Conservation (phyloP, 2,888 invertebrate species). For the Heliconius erato region DNA sequence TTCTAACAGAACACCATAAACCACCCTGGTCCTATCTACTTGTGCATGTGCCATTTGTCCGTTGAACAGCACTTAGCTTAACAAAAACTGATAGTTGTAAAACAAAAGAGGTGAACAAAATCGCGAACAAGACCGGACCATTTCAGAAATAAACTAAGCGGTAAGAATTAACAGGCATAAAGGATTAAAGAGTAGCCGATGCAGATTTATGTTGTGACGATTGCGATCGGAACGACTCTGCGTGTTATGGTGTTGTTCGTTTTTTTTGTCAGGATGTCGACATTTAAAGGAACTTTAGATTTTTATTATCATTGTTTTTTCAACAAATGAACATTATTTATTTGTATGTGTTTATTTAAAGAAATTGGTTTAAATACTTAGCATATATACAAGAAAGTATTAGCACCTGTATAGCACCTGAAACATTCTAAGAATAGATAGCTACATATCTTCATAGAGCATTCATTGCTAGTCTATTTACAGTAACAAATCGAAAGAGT, state of each 20-base stretch:
- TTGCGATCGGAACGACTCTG: constrained; percentile 81
- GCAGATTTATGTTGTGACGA: constrained; percentile 84
- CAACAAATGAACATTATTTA: background rate
- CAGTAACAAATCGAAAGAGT: constrained; percentile 79
- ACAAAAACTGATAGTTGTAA: constrained; percentile 85
- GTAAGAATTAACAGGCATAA: constrained; percentile 86
- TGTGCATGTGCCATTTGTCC: constrained; percentile 79
- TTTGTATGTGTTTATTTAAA: background rate
- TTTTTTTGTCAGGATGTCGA: constrained; percentile 62
- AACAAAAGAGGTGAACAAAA: constrained; percentile 82
- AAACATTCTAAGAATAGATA: constrained; percentile 57
- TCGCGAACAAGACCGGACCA: constrained; percentile 80
- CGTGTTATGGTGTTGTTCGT: constrained; percentile 66
- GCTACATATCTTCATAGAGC: constrained; percentile 56
- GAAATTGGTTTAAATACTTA: background rate
- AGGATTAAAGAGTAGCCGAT: constrained; percentile 85
- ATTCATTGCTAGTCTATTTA: constrained; percentile 79
- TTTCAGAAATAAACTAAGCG: constrained; percentile 85
- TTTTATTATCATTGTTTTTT: constrained; percentile 30
- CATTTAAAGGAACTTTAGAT: constrained; percentile 51
- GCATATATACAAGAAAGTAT: background rate
- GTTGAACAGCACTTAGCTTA: constrained; percentile 84
- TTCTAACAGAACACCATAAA: constrained; percentile 70
- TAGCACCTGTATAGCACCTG: background rate
- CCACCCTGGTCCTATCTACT: constrained; percentile 70